phyloP scores from a whole-genome alignment of 2,113 vertebrate species.

The Spermophilus dauricus region DNA sequence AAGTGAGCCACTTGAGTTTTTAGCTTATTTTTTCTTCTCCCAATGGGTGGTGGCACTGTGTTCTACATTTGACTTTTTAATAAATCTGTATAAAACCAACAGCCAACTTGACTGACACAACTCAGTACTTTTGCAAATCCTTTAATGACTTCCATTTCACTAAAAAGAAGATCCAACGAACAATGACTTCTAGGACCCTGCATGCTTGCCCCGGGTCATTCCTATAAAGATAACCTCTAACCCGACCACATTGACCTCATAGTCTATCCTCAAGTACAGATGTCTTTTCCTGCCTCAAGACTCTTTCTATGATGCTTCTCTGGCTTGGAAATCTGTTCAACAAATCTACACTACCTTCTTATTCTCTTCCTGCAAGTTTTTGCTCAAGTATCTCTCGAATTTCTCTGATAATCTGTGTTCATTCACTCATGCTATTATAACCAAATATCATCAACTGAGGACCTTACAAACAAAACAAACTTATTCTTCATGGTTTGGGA shows the following conservation, averaged over 20 bases:
- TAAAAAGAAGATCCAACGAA: not conserved
- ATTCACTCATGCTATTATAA: not conserved
- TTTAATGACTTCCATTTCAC: not conserved
- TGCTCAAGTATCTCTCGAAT: not conserved
- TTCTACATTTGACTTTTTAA: not conserved
- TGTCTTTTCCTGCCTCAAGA: no score
- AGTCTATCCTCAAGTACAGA: not conserved
- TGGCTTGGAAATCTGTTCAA: not conserved
- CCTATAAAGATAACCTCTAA: rapidly evolving
- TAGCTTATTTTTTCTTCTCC: no score
- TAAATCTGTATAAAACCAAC: not conserved
- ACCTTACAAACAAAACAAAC: not conserved
- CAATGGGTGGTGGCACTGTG: not conserved
- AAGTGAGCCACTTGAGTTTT: not conserved
- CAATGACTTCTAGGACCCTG: not conserved
- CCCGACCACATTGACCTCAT: not conserved
- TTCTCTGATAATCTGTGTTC: not conserved
- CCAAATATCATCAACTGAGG: not conserved
- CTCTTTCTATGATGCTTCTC: not conserved
- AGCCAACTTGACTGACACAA: not conserved
- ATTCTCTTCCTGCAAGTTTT: rapidly evolving
- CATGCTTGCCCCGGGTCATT: rapidly evolving
- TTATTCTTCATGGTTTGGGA: not conserved
- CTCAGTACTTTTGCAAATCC: not conserved
- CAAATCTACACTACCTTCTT: not conserved